These are phyloP conservation scores for Allophyes oxyacanthae DNA, from an alignment of 2,888 invertebrate genomes.

Conservation along the genomic window DNA sequence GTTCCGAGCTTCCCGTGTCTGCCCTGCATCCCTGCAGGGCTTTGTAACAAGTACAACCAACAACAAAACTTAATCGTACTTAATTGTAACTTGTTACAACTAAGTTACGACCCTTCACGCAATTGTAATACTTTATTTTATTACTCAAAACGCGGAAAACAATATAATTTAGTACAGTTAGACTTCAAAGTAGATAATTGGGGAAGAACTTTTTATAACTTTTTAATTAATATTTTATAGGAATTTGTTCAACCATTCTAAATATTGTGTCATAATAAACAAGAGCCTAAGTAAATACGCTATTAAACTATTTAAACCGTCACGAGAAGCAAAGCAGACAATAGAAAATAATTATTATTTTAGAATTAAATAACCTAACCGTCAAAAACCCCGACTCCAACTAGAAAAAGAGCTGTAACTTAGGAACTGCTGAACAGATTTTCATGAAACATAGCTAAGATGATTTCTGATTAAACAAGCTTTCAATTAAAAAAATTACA, in stretches of 20 bases:
- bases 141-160: conserved; percentile 40
- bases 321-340: too few species aligned
- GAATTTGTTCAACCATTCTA: neutral
- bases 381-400: too few species aligned
- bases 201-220: conserved; percentile 2
- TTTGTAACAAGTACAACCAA: conserved; percentile 28
- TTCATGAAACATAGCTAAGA: too few species aligned
- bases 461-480: too few species aligned
- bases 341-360: too few species aligned
- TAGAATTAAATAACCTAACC: too few species aligned
- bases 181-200: conserved; percentile 11
- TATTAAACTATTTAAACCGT: too few species aligned
- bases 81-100: conserved; percentile 41
- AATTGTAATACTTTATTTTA: conserved; percentile 47
- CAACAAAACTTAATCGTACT: conserved; percentile 28
- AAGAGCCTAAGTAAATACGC: too few species aligned
- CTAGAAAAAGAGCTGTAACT: too few species aligned
- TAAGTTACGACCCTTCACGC: conserved; percentile 40
- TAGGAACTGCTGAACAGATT: too few species aligned
- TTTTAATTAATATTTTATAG: conserved; percentile 12
- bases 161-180: conserved; percentile 50
- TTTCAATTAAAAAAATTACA: too few species aligned
- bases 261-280: too few species aligned
- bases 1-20: neutral
- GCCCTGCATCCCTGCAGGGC: conserved; percentile 16